Conservation (phyloP, 2,113 vertebrate genomes). For the Capreolus pygargus region DNA sequence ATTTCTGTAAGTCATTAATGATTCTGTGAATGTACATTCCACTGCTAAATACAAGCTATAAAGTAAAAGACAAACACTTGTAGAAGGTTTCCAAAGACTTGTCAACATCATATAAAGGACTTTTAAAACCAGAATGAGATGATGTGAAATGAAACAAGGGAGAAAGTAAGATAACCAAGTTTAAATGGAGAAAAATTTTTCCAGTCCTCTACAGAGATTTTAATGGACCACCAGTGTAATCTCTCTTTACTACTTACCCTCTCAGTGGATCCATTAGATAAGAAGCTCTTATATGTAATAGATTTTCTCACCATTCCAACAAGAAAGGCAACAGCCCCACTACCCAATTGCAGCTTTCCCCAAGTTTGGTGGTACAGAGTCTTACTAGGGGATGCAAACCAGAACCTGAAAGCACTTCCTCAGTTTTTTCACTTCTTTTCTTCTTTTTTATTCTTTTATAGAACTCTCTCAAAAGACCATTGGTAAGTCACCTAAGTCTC, state of each 20-base stretch:
- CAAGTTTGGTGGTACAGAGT: neutral
- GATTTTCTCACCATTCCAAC: neutral
- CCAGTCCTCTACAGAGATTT: neutral
- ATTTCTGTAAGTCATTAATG: neutral
- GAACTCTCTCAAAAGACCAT: conserved; percentile 66
- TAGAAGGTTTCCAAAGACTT: neutral
- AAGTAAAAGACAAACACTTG: neutral
- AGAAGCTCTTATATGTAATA: neutral
- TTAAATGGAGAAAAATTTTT: neutral
- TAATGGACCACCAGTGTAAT: neutral
- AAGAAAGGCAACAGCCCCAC: neutral
- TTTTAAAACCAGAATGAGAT: neutral
- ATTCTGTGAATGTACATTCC: neutral
- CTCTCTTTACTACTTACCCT: neutral
- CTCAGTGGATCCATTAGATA: neutral
- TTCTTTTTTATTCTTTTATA: neutral
- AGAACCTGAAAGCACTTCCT: neutral
- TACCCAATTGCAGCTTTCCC: neutral
- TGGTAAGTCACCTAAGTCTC: conserved; percentile 52
- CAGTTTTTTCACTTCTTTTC: neutral
- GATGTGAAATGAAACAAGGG: neutral
- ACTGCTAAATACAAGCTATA: neutral
- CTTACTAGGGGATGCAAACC: neutral
- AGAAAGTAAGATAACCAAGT: neutral
- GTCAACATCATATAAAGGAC: neutral